Base-by-base conservation (phyloP, 2,888 invertebrate species). In the Darwinula stevensoni region DNA sequence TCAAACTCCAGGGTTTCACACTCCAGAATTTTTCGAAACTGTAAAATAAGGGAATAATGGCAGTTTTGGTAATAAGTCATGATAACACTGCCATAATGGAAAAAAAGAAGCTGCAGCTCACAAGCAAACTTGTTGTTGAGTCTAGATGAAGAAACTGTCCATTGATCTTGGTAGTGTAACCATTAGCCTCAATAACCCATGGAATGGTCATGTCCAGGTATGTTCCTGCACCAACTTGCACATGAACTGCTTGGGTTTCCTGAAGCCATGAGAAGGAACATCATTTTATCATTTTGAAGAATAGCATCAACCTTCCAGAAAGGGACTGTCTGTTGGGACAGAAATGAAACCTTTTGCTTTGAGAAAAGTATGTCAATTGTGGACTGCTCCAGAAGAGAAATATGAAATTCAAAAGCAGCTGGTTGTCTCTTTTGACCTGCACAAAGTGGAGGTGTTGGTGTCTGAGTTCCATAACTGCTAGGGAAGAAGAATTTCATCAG, bases 401-500 rank as follows among this genome's bases (percentile, higher is more conserved):
- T 56, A 40, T 84, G 65, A 31, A 91, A 70, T 48, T 91, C 88
- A 53, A 91, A 86, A 1, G 75, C 73, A 45, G 80, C 76, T 50
- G 73, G 78, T 46, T 71, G 70, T 38, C 91, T 60, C 45, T 69
- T 61, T 43, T 86, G 80, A 2, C 88, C 88, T 1, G 84, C 73
- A 45, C 67, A 64, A 1, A 80, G 75, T 29, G 69, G 62, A 36
- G 69, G 65, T 0, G 80, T 78, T 2, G 75, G 47, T 44, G 51
- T 42, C 38, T 50, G 38, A 2, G 45, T 41, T 36, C 52, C 48
- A 40, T 51, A 56, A 48, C 76, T 72, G 39, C 73, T 68, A 4
- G 86, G 94, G 48, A 76, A 91, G 56, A 97, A 97, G 52, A 91
- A 86, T 53, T 70, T 78, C 53, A 80, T 91, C 17, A 97, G 57